phyloP scores from a whole-genome alignment of 2,113 vertebrate species.

The Podarcis cretensis region DNA sequence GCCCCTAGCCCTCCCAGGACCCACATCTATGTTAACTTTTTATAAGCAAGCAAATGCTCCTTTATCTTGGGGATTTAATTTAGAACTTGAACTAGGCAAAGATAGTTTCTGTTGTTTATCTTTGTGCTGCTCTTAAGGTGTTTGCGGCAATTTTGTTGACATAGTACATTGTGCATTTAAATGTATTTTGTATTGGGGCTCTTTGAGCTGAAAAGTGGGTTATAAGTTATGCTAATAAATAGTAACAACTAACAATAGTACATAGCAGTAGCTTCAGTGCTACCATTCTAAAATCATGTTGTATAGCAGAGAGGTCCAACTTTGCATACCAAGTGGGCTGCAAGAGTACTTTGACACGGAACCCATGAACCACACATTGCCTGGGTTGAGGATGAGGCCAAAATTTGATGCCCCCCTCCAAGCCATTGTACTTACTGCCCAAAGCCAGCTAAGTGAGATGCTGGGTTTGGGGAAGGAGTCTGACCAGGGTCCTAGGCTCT shows the following conservation, averaged over 20 bases:
- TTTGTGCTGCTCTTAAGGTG: neutral
- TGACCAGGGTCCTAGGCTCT: too few species aligned
- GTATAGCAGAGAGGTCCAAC: neutral
- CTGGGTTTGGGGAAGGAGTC: too few species aligned
- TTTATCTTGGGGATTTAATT: neutral
- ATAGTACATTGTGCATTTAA: neutral
- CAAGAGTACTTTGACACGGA: too few species aligned
- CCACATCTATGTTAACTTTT: neutral
- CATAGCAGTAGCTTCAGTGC: constrained; percentile 23
- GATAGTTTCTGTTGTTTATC: neutral
- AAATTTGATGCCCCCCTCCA: too few species aligned
- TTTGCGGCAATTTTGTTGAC: neutral
- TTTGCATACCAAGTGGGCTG: too few species aligned
- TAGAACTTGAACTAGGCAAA: neutral
- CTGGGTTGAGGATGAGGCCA: too few species aligned
- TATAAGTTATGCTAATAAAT: neutral
- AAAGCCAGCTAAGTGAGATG: too few species aligned
- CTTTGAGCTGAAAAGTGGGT: neutral
- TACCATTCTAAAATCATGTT: constrained; percentile 34
- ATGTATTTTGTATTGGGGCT: too few species aligned
- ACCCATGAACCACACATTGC: too few species aligned
- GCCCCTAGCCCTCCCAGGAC: neutral
- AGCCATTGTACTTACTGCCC: too few species aligned
- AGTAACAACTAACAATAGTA: neutral
- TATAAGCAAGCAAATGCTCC: neutral